Base-by-base conservation (phyloP, 2,797 vertebrate genomes). In the Sebastes vulpes region DNA sequence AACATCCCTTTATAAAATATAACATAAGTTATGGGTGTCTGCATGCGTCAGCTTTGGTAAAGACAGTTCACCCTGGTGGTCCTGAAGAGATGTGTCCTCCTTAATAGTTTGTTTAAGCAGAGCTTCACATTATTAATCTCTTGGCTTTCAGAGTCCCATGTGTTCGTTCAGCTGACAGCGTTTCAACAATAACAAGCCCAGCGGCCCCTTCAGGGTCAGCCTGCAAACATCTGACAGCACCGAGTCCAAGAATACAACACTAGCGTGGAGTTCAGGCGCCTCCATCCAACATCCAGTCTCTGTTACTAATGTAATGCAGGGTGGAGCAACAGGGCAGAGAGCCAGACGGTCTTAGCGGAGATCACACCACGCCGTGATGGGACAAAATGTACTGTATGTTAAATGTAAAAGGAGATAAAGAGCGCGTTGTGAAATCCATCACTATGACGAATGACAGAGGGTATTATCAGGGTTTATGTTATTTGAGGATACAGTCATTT, bases 171-270 rank as follows among this genome's bases (percentile, higher is more conserved):
- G 57, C 72, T 81, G 69, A 75, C 77, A 78, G 54, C 1, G 32
- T 75, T 90, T 89, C 77, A 87, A 92, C 78, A 91, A 78, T 63
- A 90, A 92, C 75, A 87, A 82, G 67, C 67, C 48, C 54, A 20
- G 29, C 9, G 26, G 63, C 57, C 69, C 57, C 69, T 81, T 31
- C 48, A 61, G 78, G 58, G 83, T 72, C 56, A 59, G 60, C 69
- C 42, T 53, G 65, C 66, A 74, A 78, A 65, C 75, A 83, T 89
- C 67, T 74, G 61, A 82, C 77, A 38, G 60, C 57, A 4, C 57
- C 0, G 18, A 21, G 57, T 75, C 72, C 81, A 82, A 85, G 61
- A 77, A 50, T n/a, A 66, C 35, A 74, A 56, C 76, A 64, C 12
- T 0, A 61, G 65, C 6, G 57, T 23, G 3, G 46, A 81, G 75